Percentiles rank a stretch among this genome's conserved stretches.
These are phyloP conservation scores for Dicentrarchus labrax DNA, from an alignment of 2,113 vertebrate genomes.

Conservation along the genomic window DNA sequence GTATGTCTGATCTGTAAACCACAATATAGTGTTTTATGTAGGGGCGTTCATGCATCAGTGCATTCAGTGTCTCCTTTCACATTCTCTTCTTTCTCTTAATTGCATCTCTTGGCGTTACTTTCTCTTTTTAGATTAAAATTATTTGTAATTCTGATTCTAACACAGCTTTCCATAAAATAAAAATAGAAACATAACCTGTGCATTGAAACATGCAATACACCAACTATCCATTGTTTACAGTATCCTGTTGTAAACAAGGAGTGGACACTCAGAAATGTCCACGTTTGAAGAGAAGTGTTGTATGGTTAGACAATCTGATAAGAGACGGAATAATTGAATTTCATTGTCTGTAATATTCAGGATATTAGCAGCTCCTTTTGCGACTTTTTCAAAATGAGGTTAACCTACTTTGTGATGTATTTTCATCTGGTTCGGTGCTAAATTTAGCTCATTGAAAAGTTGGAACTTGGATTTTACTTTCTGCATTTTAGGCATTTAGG, in stretches of 20 bases:
- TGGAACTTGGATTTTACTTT: conserved; percentile 37
- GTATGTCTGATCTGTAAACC: neutral
- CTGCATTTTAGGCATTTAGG: conserved; percentile 40
- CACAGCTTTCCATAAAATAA: neutral
- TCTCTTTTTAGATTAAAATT: neutral
- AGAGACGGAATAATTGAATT: conserved; percentile 23
- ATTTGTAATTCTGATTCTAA: neutral
- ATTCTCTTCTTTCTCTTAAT: neutral
- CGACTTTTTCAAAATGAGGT: conserved; percentile 65
- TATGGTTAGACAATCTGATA: neutral
- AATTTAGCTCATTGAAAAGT: conserved; percentile 66
- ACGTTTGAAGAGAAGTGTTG: neutral
- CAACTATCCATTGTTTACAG: neutral
- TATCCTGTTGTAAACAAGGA: conserved; percentile 2
- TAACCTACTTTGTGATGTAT: conserved; percentile 71
- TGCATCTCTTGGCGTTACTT: neutral
- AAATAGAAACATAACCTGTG: neutral
- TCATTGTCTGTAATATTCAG: conserved; percentile 41
- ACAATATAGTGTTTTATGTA: neutral
- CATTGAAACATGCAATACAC: neutral
- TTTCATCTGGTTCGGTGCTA: conserved; percentile 62
- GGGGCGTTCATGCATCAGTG: neutral
- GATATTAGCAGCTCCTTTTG: conserved; percentile 59
- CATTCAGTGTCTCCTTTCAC: neutral
- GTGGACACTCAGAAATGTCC: neutral